A percentile compares a stretch with the other conserved stretches of the same genome.
These are phyloP conservation scores for Heteromormyrus szaboi DNA, from an alignment of 2,797 vertebrate genomes.

Conservation along the genomic window DNA sequence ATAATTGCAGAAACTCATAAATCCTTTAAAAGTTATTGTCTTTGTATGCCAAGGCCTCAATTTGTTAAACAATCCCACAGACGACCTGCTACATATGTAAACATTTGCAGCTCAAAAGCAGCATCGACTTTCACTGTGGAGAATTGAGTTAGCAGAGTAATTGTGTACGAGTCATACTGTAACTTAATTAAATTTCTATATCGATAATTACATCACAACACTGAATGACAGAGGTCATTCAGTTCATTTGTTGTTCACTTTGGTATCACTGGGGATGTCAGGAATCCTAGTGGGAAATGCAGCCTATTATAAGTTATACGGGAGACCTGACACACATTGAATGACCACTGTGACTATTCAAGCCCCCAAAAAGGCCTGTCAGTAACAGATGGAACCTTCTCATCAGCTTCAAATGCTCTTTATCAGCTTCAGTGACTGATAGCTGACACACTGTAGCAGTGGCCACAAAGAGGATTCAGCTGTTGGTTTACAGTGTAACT, in stretches of 20 bases:
- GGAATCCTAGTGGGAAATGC: conserved; percentile 44
- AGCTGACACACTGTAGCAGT: conserved; percentile 29
- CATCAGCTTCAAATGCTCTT: conserved; percentile 33
- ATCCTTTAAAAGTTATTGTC: background rate
- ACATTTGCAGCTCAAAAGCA: background rate
- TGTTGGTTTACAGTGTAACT: background rate
- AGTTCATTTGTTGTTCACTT: conserved; percentile 49
- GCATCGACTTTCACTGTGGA: background rate
- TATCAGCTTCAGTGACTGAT: conserved; percentile 58
- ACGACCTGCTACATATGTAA: background rate
- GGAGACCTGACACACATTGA: conserved; percentile 29
- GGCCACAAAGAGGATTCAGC: background rate
- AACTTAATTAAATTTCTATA: conserved; percentile 64
- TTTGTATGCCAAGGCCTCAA: background rate
- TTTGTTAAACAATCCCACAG: background rate
- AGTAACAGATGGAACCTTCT: conserved; percentile 1
- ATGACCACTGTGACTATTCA: background rate
- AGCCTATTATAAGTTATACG: background rate
- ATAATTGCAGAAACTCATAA: background rate
- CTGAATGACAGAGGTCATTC: conserved; percentile 62
- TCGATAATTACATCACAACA: conserved; percentile 64
- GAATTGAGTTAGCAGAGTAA: background rate
- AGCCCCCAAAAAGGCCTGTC: background rate
- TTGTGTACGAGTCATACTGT: background rate
- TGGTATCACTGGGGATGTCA: conserved; percentile 60